These are phyloP conservation scores for Oxyura jamaicensis DNA, from an alignment of 2,113 vertebrate species.

Conservation along the genomic window DNA sequence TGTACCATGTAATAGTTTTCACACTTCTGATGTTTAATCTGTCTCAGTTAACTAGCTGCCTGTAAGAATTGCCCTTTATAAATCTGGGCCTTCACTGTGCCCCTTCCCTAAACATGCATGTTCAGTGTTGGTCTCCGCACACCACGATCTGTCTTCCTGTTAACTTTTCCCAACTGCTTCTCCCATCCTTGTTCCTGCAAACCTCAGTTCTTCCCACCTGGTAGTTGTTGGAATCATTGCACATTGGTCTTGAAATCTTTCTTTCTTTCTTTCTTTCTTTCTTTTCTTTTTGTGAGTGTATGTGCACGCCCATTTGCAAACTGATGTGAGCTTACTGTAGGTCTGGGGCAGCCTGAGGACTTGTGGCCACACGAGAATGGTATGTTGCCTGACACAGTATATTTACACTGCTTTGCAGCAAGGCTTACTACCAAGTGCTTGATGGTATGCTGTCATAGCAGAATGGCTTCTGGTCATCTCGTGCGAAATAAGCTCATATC, in stretches of 20 bases:
- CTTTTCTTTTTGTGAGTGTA: not conserved
- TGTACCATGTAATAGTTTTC: not conserved
- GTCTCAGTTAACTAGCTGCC: not conserved
- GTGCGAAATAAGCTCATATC: constrained; percentile 50
- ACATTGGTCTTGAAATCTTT: constrained; percentile 48
- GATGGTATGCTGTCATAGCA: not conserved
- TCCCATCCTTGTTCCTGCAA: not conserved
- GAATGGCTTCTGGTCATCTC: constrained; percentile 52
- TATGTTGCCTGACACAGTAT: not conserved
- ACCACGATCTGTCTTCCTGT: not conserved
- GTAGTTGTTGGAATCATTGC: not conserved
- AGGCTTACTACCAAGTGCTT: constrained; percentile 18
- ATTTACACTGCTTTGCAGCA: constrained; percentile 32
- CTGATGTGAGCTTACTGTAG: constrained; percentile 55
- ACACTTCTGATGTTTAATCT: not conserved
- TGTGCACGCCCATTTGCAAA: constrained; percentile 47
- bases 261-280: not conserved
- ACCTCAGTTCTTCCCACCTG: not conserved
- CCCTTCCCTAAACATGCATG: not conserved
- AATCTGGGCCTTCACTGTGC: not conserved
- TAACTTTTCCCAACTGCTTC: not conserved
- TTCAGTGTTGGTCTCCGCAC: not conserved
- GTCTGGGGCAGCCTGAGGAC: constrained; percentile 48
- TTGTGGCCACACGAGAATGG: constrained; percentile 18
- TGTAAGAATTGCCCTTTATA: not conserved